Evolutionary conservation across 2,797 vertebrate genomes (phyloP), one percentile per base, ranked within the genome.

Genomic region (Sarcoramphus papa): DNA sequence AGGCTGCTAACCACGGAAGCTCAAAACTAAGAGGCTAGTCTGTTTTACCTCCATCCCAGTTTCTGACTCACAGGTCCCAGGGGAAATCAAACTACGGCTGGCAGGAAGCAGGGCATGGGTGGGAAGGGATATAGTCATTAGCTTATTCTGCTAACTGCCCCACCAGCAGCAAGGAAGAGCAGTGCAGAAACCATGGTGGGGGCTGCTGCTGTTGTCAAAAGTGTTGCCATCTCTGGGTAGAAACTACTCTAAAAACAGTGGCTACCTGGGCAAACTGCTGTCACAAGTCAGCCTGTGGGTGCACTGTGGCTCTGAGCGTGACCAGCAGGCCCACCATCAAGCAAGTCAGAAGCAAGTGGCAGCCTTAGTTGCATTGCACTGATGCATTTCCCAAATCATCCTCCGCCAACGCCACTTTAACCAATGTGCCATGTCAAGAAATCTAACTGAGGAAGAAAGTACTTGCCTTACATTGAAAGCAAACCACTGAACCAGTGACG

Each of bases 11-110:
- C 59, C 74, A 87, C 4, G 1, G 27, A 73, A 87, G 56, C 37
- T 68, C 50, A 74, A 67, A 82, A 67, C 31, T 53, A 48, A 88
- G 67, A 91, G 40, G 28, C 28, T 51, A 41, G 43, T 57, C 77
- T 93, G 74, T 96, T 92, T 48, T 70, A 33, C 67, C 50, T 92
- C 60, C 56, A 70, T 76, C 74, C 63, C 56, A 70, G 31, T 33
- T 85, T 79, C 81, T 96, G 84, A 96, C 64, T 93, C 92, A 91
- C 20, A 53, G 40, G 41, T 85, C 91, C 68, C 91, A 67, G 20
- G 13, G 74, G 91, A 75, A 88, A 68, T 60, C 45, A 80, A 53
- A 67, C 31, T 40, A 22, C 1, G 1, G 56, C 64, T 85, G 64
- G 68, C 86, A 92, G 91, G 89, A 93, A 78, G 77, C 50, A 57